A percentile compares a stretch with the other conserved stretches of the same genome.
phyloP scores from a whole-genome alignment of 1,140 invertebrate genomes.

The Penaeus chinensis region DNA sequence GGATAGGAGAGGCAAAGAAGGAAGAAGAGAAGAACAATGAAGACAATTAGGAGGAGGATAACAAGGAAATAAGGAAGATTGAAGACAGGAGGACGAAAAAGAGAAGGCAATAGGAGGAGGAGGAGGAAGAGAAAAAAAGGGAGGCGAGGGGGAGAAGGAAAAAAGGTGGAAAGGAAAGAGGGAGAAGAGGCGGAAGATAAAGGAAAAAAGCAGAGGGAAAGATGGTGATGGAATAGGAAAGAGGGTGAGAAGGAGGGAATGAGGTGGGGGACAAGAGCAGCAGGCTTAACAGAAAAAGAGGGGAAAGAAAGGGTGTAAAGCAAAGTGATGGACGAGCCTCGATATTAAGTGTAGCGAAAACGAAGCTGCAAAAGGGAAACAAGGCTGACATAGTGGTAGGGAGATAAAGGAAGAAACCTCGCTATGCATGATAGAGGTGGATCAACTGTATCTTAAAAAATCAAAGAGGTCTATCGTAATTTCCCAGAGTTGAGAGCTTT shows the following conservation, averaged over 20 bases:
- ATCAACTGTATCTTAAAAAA: no score
- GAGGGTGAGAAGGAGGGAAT: not conserved
- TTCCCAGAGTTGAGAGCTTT: no score
- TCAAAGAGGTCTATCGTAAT: no score
- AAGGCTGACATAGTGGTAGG: no score
- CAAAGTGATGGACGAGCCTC: no score
- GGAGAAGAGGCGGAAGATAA: not conserved
- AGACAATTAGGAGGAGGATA: not conserved
- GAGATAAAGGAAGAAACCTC: no score
- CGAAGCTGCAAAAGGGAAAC: no score
- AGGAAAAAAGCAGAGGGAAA: not conserved
- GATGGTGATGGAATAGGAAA: not conserved
- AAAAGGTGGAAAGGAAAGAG: no score
- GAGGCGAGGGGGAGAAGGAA: not conserved
- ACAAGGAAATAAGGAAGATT: not conserved
- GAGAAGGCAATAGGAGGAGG: not conserved
- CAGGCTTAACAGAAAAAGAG: not conserved
- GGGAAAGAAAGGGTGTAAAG: not conserved
- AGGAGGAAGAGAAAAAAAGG: not conserved
- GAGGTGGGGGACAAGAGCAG: not conserved
- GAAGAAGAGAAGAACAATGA: not conserved
- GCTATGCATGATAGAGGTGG: no score
- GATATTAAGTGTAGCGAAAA: no score
- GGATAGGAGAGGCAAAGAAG: not conserved
- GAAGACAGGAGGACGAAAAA: not conserved